These are phyloP conservation scores for Stichopus horrens DNA, from an alignment of 53 echinoderm and acorn worm species.

Conservation along the genomic window DNA sequence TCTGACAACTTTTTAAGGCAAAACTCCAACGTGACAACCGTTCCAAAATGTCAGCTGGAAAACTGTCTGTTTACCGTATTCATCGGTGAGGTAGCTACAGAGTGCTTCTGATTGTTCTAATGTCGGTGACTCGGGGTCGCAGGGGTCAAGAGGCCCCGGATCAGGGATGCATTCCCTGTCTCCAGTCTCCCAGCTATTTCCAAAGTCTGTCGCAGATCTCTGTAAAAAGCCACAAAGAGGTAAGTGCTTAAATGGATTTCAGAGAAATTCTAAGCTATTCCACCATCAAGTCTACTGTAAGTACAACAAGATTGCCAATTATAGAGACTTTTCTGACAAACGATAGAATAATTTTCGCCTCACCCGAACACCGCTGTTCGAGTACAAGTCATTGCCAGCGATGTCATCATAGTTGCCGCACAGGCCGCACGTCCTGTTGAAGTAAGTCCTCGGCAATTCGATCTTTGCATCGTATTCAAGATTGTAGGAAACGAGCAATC, in stretches of 20 bases:
- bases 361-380: slow-evolving; percentile 57
- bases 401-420: slow-evolving; percentile 78
- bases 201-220: slow-evolving; percentile 51
- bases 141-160: slow-evolving; percentile 44
- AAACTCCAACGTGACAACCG: neutral
- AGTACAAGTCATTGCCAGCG: slow-evolving; percentile 53
- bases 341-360: neutral
- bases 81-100: slow-evolving; percentile 26
- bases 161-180: slow-evolving; percentile 47
- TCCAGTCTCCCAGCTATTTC: slow-evolving; percentile 70
- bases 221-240: slow-evolving; percentile 16
- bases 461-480: slow-evolving; percentile 41
- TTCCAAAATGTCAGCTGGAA: neutral
- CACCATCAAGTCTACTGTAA: neutral
- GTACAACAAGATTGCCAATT: neutral
- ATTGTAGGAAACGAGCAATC: neutral
- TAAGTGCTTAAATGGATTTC: slow-evolving; percentile 9
- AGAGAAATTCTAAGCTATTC: slow-evolving; percentile 37
- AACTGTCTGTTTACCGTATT: slow-evolving; percentile 9
- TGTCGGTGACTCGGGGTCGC: slow-evolving; percentile 1
- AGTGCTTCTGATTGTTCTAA: neutral
- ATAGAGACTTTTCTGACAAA: neutral
- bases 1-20: no score
- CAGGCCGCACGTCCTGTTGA: slow-evolving; percentile 72
- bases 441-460: slow-evolving; percentile 47